These are phyloP conservation scores for Eudemis profundana DNA, from an alignment of 2,888 invertebrate species.

Conservation along the genomic window DNA sequence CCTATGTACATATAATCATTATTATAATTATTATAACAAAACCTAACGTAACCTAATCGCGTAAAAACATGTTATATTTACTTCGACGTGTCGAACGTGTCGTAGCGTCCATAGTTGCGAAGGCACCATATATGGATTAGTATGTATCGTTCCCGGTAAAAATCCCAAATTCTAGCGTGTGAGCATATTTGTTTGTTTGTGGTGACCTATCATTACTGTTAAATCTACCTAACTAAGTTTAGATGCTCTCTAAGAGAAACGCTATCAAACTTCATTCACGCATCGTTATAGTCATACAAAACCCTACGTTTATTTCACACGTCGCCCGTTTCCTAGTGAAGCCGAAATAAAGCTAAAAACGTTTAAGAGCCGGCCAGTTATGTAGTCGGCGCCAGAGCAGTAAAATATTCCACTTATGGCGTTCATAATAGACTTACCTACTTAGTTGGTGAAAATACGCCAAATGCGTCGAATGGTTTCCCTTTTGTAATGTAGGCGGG, in stretches of 20 bases:
- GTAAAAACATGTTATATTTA: too few relatives aligned
- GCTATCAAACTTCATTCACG: not conserved
- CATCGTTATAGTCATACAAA: not conserved
- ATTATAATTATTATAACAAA: too few relatives aligned
- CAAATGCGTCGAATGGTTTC: constrained; percentile 33
- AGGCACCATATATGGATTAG: too few relatives aligned
- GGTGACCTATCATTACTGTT: too few relatives aligned
- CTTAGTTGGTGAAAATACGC: constrained; percentile 29
- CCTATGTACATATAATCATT: too few relatives aligned
- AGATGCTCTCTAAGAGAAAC: not conserved
- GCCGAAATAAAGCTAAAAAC: constrained; percentile 33
- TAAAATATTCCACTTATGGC: constrained; percentile 37
- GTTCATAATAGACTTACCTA: constrained; percentile 33
- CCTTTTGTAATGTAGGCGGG: constrained; percentile 32
- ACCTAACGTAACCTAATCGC: too few relatives aligned
- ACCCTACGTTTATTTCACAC: constrained; percentile 33
- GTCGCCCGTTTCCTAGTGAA: constrained; percentile 22
- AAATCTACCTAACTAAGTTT: too few relatives aligned
- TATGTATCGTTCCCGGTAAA: too few relatives aligned
- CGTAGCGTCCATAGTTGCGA: too few relatives aligned
- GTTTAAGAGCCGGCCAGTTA: constrained; percentile 31
- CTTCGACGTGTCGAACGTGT: too few relatives aligned
- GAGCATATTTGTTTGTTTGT: too few relatives aligned
- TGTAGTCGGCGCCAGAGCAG: constrained; percentile 22
- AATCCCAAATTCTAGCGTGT: too few relatives aligned